Evolutionary conservation across 2,797 vertebrate species (phyloP).

Genomic region (Threskiornis aethiopicus): DNA sequence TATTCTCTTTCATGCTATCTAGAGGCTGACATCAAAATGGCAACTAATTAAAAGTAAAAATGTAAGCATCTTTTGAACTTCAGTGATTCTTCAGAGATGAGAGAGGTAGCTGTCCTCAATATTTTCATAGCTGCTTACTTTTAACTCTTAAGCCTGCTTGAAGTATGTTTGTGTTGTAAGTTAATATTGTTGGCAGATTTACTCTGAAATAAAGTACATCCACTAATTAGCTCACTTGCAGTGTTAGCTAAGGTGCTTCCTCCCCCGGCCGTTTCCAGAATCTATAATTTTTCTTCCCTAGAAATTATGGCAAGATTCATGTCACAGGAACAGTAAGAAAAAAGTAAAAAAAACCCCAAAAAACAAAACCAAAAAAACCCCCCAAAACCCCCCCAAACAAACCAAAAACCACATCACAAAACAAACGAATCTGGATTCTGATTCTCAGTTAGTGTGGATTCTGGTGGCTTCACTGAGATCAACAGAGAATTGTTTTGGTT

Average conservation of each 20-base stretch:
- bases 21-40: conserved; percentile 60
- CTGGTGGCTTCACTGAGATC: not conserved
- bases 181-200: not conserved
- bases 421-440: not conserved
- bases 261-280: not conserved
- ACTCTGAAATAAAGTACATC: not conserved
- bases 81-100: conserved; percentile 48
- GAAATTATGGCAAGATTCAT: not conserved
- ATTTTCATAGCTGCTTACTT: conserved; percentile 49
- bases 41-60: conserved; percentile 71
- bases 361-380: not conserved
- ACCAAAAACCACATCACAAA: not conserved
- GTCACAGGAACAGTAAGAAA: not conserved
- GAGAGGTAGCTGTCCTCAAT: not conserved
- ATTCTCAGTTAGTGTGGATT: not conserved
- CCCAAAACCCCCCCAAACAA: too few relatives aligned
- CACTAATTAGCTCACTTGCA: conserved; percentile 5
- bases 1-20: conserved; percentile 53
- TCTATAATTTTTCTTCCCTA: not conserved
- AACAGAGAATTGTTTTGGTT: accelerated
- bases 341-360: not conserved
- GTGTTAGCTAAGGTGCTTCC: not conserved
- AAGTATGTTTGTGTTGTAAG: not conserved
- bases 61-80: conserved; percentile 58
- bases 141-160: conserved; percentile 38